Evolutionary conservation across 2,888 invertebrate genomes (phyloP), one percentile per base, ranked within the genome.

Genomic region (Diarsia dahlii): DNA sequence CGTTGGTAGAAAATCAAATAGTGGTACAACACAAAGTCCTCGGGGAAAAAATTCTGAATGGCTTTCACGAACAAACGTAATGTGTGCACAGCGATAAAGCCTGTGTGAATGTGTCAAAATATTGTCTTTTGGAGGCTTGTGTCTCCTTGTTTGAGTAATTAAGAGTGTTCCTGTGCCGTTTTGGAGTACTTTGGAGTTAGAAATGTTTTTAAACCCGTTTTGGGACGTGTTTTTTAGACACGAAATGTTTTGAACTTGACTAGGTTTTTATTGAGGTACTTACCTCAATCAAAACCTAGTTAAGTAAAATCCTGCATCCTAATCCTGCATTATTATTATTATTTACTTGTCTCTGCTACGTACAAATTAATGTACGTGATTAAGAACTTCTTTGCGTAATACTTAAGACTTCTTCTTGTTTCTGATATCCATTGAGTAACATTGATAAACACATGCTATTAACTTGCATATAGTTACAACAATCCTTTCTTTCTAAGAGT

Each of bases 71-170:
- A 92, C 92, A 96, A 95, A 94, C 95, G 94, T 91, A 88, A 96
- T 95, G 94, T 96, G 95, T 95, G 93, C 86, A 89, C 92, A 93
- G 91, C 92, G 96, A 96, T 96, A 96, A 96, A 95, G 92, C 89
- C 92, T 95, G 95, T 95, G 95, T 96, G 96, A 96, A 96, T 96
- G 95, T 95, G 96, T 96, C 96, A 97, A 97, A 97, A 96, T 95
- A 96, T 96, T 96, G 95, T 94, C 94, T 93, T 91, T 93, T 90
- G 90, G 87, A 90, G 87, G 90, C 89, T 90, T 90, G 90, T 91
- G 90, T 92, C 88, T 90, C 89, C 91, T 90, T 88, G 88, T 91
- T 88, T 89, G 92, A 86, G 92, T 92, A 94, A 94, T 94, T 94
- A 94, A 92, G 88, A 86, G 84, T 80, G 87, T 90, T 89, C 87